These are phyloP conservation scores for Chaetogeoica ovagalla DNA, from an alignment of 2,888 invertebrate genomes.

Conservation along the genomic window DNA sequence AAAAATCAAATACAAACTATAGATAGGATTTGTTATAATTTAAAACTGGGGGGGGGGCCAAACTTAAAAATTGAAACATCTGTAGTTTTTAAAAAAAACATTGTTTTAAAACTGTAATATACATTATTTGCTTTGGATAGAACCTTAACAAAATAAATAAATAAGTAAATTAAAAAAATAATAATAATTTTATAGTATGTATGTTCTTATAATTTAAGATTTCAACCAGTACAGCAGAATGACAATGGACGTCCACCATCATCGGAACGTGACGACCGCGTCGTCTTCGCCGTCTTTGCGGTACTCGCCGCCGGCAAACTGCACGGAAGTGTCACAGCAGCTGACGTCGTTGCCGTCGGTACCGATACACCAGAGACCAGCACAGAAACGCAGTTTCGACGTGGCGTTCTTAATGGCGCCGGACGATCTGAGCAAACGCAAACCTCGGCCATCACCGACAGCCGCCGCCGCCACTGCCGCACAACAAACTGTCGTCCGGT, in stretches of 20 bases:
- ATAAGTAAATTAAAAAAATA: too few relatives aligned
- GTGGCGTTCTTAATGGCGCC: constrained; percentile 89
- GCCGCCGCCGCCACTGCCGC: not conserved
- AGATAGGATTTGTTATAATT: too few relatives aligned
- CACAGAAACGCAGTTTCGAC: constrained; percentile 78
- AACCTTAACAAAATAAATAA: too few relatives aligned
- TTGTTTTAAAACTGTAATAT: too few relatives aligned
- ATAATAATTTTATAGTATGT: too few relatives aligned
- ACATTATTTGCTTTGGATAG: too few relatives aligned
- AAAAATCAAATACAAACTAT: too few relatives aligned
- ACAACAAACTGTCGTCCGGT: constrained; percentile 61
- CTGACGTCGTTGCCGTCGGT: constrained; percentile 22
- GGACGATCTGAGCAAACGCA: constrained; percentile 66
- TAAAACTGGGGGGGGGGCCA: too few relatives aligned
- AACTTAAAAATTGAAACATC: too few relatives aligned
- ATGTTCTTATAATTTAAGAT: constrained; percentile 14
- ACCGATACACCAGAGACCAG: constrained; percentile 15
- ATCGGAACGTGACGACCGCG: constrained; percentile 44
- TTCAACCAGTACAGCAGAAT: constrained; percentile 29
- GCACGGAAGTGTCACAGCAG: constrained; percentile 5
- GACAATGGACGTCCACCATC: constrained; percentile 48
- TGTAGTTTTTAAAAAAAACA: too few relatives aligned
- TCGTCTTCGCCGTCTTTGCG: constrained; percentile 42
- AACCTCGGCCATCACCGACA: constrained; percentile 57
- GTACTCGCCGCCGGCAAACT: constrained; percentile 38